Base-by-base conservation (phyloP, 2,888 invertebrate species). In the Glaucopsyche alexis region DNA sequence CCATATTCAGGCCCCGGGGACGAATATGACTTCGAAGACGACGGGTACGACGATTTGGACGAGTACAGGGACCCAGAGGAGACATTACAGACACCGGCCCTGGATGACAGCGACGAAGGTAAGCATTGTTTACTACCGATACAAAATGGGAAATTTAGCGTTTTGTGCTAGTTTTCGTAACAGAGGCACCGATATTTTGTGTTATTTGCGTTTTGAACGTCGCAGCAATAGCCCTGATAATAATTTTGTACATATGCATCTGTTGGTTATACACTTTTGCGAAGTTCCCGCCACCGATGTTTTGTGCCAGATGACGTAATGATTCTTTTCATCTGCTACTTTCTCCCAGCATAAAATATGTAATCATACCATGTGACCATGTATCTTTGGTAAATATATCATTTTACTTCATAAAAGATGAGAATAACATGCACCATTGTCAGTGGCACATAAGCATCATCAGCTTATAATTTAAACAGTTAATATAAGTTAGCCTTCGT, bases 11-110 rank as follows among this genome's bases (percentile, higher is more conserved):
- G 94, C 79, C 95, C 94, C 81, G 94, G 94, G 77, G 95, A 95
- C 83, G 96, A 96, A 82, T 96, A 95, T 83, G 96, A 96, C 81
- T 95, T 95, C 83, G 96, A 96, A 75, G 96, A 96, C 78, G 96
- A 96, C 74, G 95, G 95, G 81, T 95, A 95, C 81, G 95, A 96
- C 79, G 95, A 95, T 81, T 81, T 94, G 79, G 96, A 96, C 76
- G 95, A 96, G 78, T 95, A 95, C 80, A 92, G 94, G 73, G 95
- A 95, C 76, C 94, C 94, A 75, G 95, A 95, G 75, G 95, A 83
- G 90, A 85, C 87, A 74, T 83, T 82, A 84, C 91, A 83, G 78
- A 84, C 81, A 91, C 94, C 84, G 90, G 95, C 87, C 93, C 94
- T 93, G 88, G 95, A 95, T 78, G 88, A 89, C 76, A 94, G 94